Evolutionary conservation across 2,888 invertebrate genomes (phyloP), one percentile per base, ranked within the genome.

Genomic region (Euplagia quadripunctaria): DNA sequence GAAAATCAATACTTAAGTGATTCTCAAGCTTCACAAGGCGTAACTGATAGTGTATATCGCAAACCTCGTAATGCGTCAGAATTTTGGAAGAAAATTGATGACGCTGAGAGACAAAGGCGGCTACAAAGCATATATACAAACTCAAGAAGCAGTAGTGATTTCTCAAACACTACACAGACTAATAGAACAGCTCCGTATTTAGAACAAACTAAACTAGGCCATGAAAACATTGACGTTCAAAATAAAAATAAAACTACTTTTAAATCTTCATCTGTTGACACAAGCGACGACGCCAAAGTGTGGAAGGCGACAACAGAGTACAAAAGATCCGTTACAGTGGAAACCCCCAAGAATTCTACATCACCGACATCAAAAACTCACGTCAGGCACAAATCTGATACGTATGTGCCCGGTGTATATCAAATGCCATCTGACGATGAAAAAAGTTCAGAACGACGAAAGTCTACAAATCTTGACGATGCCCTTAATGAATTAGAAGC

Each of bases 401-500:
- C 95, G 41, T 93, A 90, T 82, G 84, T 94, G 68, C 87, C 92
- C 46, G 90, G 85, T 79, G 89, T 88, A 64, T 92, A 90, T 86
- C 88, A 94, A 94, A 82, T 95, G 89, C 91, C 92, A 76, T 96
- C 96, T 75, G 93, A 96, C 67, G 95, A 96, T 71, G 96, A 96
- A 82, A 94, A 93, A 82, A 90, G 87, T 83, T 95, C 95, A 72
- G 95, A 96, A 84, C 93, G 96, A 84, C 94, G 97, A 82, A 98
- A 97, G 90, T 98, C 98, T 4, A 97, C 97, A 20, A 98, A 98
- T 91, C 96, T 98, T 61, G 98, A 98, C 88, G 98, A 99, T 88
- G 99, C 99, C 71, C 96, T 99, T 43, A 97, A 97, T 85, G 99
- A 99, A 92, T 92, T 99, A 72, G 99, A 99, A 95, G 98, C 98